Conservation (phyloP, 2,113 vertebrate species). For the Falco punctatus region DNA sequence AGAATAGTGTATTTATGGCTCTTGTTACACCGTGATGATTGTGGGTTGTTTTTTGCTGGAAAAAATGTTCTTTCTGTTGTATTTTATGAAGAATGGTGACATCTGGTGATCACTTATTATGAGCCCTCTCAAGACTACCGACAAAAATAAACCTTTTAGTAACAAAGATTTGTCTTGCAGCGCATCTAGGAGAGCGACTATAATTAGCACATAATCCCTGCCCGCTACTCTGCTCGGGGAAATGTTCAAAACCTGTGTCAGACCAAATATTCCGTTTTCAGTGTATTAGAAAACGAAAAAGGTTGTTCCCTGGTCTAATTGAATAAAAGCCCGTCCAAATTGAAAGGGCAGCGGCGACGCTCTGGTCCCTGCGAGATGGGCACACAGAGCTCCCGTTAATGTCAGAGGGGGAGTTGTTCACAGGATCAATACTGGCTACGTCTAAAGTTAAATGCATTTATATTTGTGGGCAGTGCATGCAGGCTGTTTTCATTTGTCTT, state of each 20-base stretch:
- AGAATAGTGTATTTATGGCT: not conserved
- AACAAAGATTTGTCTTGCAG: not conserved
- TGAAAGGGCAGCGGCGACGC: constrained; percentile 5
- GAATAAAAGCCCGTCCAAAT: not conserved
- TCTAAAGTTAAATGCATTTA: not conserved
- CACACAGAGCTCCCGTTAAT: accelerated
- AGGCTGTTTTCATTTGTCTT: not conserved
- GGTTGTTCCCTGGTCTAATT: not conserved
- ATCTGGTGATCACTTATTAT: constrained; percentile 40
- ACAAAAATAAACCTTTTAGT: not conserved
- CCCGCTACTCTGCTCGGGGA: not conserved
- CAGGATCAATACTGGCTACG: accelerated
- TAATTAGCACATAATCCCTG: not conserved
- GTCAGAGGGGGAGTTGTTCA: not conserved
- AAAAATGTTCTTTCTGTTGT: not conserved
- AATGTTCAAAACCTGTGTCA: not conserved
- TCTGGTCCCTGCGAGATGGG: not conserved
- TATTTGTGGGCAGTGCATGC: not conserved
- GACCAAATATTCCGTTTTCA: not conserved
- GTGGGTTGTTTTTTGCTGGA: not conserved
- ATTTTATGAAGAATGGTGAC: constrained; percentile 40
- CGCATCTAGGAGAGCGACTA: not conserved
- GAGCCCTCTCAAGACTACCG: not conserved
- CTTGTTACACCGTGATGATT: not conserved
- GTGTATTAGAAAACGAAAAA: not conserved